Conservation (phyloP, 2,888 invertebrate species). For the Lymantria monacha region DNA sequence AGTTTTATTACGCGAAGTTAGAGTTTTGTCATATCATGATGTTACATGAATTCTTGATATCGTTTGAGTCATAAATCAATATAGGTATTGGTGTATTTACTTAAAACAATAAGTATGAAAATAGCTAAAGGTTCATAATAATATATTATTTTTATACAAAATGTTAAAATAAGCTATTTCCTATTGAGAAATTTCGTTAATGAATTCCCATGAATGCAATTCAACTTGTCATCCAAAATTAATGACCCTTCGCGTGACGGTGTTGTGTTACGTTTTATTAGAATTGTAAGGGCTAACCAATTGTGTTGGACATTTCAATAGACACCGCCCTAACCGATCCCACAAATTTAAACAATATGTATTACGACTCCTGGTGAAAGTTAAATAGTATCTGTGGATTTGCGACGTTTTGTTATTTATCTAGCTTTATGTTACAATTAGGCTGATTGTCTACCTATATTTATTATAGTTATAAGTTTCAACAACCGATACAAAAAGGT, state of each 20-base stretch:
- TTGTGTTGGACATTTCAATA: slow-evolving; percentile 56
- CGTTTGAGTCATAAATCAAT: too few relatives aligned
- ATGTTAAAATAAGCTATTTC: too few relatives aligned
- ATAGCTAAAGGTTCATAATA: too few relatives aligned
- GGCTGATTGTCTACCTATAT: too few relatives aligned
- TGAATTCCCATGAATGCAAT: slow-evolving; percentile 14
- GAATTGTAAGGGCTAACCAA: slow-evolving; percentile 47
- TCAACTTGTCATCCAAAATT: slow-evolving; percentile 32
- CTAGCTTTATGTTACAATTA: too few relatives aligned
- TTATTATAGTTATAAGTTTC: slow-evolving; percentile 12
- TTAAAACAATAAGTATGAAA: too few relatives aligned
- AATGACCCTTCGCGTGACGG: slow-evolving; percentile 56
- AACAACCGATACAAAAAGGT: slow-evolving; percentile 38
- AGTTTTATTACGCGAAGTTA: slow-evolving; percentile 6
- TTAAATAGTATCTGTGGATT: slow-evolving; percentile 11
- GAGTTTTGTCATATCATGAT: neutral
- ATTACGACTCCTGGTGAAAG: slow-evolving; percentile 42
- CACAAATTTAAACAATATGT: slow-evolving; percentile 54
- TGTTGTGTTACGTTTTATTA: slow-evolving; percentile 56
- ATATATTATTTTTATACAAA: too few relatives aligned
- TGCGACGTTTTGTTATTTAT: neutral
- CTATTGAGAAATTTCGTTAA: too few relatives aligned
- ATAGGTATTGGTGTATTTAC: too few relatives aligned
- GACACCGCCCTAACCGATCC: slow-evolving; percentile 54
- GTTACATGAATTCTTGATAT: slow-evolving; percentile 2